phyloP scores from a whole-genome alignment of 2,888 invertebrate genomes.

The Drosophila incognita region DNA sequence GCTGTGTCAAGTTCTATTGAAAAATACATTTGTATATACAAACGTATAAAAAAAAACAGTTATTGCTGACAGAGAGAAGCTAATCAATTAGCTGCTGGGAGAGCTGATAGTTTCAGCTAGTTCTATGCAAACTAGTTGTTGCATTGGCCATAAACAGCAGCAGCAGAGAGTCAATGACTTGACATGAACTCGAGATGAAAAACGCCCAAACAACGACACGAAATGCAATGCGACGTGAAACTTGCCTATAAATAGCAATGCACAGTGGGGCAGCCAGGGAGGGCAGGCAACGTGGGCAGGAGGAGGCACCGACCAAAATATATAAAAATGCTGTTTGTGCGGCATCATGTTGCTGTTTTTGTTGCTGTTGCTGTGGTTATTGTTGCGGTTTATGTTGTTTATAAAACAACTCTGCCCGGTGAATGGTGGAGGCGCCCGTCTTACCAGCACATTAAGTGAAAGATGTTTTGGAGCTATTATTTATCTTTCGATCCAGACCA shows the following conservation, averaged over 20 bases:
- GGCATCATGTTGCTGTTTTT: slow-evolving; percentile 8
- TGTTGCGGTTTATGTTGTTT: slow-evolving; percentile 20
- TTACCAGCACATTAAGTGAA: slow-evolving; percentile 33
- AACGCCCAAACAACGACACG: slow-evolving; percentile 53
- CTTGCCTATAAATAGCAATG: slow-evolving; percentile 64
- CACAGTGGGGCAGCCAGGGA: slow-evolving; percentile 11
- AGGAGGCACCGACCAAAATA: slow-evolving; percentile 23
- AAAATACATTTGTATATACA: background rate
- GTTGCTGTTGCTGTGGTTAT: slow-evolving; percentile 9
- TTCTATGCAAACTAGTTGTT: slow-evolving; percentile 34
- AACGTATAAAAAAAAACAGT: background rate
- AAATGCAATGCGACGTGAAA: slow-evolving; percentile 44
- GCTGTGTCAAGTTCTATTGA: slow-evolving; percentile 15
- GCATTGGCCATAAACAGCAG: slow-evolving; percentile 43
- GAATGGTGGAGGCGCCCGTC: slow-evolving; percentile 27
- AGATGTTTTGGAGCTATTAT: slow-evolving; percentile 30
- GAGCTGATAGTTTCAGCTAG: slow-evolving; percentile 7
- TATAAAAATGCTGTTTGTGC: slow-evolving; percentile 30
- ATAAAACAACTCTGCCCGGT: slow-evolving; percentile 49
- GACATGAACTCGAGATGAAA: slow-evolving; percentile 65
- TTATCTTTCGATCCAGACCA: slow-evolving; percentile 7
- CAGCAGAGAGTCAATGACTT: slow-evolving; percentile 67
- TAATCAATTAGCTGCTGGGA: background rate
- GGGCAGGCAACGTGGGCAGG: slow-evolving; percentile 13
- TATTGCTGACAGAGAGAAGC: background rate